phyloP scores from a whole-genome alignment of 2,797 vertebrate species.

The Sphenodon punctatus region DNA sequence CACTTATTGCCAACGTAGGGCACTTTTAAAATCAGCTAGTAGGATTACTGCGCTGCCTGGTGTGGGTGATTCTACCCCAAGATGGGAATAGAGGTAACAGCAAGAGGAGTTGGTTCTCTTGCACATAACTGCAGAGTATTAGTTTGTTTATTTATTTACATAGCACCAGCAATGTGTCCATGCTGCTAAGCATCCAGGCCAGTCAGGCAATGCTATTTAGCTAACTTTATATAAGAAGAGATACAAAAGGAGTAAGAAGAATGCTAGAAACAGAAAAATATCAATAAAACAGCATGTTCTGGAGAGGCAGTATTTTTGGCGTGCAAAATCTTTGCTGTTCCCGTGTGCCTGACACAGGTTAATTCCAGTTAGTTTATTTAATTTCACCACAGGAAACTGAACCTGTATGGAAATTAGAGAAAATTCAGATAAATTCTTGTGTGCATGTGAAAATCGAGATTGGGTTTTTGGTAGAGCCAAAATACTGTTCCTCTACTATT shows the following conservation, averaged over 20 bases:
- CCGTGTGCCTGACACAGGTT: neutral
- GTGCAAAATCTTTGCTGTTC: accelerated
- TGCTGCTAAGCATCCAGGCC: neutral
- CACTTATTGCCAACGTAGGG: neutral
- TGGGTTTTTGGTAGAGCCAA: neutral
- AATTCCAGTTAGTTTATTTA: neutral
- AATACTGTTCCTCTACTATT: neutral
- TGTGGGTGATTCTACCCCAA: too few species aligned
- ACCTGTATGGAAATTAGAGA: neutral
- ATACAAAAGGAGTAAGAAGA: neutral
- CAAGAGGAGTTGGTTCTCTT: neutral
- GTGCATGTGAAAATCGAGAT: neutral
- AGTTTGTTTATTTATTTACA: too few species aligned
- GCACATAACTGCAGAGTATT: accelerated
- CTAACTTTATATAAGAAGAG: accelerated
- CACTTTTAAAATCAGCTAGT: neutral
- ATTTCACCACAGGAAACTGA: accelerated
- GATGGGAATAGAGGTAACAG: neutral
- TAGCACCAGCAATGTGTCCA: too few species aligned
- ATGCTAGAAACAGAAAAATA: neutral
- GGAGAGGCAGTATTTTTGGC: neutral
- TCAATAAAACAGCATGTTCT: too few species aligned
- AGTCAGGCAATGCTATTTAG: neutral
- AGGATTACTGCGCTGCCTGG: neutral
- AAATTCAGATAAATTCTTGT: neutral